Percentiles rank a stretch among this genome's conserved stretches.
Conservation (phyloP, 1,140 invertebrate species). For the Drosophila nannoptera region DNA sequence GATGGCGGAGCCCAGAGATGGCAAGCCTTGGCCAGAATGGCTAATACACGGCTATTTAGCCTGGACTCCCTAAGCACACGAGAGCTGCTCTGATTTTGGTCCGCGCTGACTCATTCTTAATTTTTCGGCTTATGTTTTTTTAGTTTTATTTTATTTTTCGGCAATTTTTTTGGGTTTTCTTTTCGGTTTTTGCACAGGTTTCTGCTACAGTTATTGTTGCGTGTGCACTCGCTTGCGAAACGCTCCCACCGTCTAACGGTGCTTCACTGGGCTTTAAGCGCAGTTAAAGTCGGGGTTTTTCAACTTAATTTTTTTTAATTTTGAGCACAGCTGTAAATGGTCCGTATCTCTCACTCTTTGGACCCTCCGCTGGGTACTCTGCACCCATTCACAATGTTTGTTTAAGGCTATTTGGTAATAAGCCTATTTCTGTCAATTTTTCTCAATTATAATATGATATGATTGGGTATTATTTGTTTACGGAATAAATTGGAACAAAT, state of each 20-base stretch:
- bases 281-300: slow-evolving; percentile 17
- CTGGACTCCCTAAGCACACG: background rate
- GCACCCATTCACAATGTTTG: slow-evolving; percentile 14
- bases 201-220: slow-evolving; percentile 51
- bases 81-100: slow-evolving; percentile 26
- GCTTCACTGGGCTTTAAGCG: slow-evolving; percentile 20
- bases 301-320: slow-evolving; percentile 1
- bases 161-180: slow-evolving; percentile 2
- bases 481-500: background rate
- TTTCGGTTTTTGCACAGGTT: slow-evolving; percentile 28
- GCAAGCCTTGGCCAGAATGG: too few relatives aligned
- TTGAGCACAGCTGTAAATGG: slow-evolving; percentile 5
- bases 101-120: slow-evolving; percentile 30
- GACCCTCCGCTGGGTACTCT: background rate
- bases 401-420: slow-evolving; percentile 30
- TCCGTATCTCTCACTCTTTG: background rate
- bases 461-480: background rate
- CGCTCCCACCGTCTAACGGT: slow-evolving; percentile 28
- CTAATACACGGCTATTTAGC: too few relatives aligned
- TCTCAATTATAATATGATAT: slow-evolving; percentile 12
- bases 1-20: background rate
- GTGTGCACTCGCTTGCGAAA: slow-evolving; percentile 46
- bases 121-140: slow-evolving; percentile 26
- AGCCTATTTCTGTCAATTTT: slow-evolving; percentile 6
- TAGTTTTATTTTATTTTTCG: slow-evolving; percentile 12